Evolutionary conservation across 2,888 invertebrate genomes (phyloP).

Genomic region (Glaucopsyche alexis): DNA sequence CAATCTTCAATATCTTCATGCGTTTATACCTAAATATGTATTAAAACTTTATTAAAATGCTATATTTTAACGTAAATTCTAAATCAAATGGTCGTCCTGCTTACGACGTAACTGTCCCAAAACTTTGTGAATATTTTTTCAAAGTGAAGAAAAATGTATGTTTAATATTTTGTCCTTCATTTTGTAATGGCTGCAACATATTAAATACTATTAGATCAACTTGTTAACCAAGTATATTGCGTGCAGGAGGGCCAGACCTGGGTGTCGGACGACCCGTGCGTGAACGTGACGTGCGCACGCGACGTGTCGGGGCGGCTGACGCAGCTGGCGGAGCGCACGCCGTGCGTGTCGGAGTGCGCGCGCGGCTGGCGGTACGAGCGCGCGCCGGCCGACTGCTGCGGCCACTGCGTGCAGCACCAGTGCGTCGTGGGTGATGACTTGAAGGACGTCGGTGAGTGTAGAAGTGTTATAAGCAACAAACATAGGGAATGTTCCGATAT

Average conservation of each 20-base stretch:
- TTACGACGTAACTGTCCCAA: too few species aligned
- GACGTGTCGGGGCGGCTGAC: constrained; percentile 61
- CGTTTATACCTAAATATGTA: too few species aligned
- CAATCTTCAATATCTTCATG: too few species aligned
- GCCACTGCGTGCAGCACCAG: constrained; percentile 79
- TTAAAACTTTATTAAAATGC: too few species aligned
- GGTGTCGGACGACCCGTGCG: constrained; percentile 77
- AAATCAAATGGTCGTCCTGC: too few species aligned
- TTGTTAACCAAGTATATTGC: neutral
- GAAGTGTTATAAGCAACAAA: neutral
- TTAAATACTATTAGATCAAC: too few species aligned
- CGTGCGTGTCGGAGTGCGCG: constrained; percentile 68
- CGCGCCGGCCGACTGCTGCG: constrained; percentile 79
- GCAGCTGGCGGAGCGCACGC: constrained; percentile 59
- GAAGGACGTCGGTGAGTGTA: constrained; percentile 64
- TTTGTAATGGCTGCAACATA: too few species aligned
- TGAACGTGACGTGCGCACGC: constrained; percentile 70
- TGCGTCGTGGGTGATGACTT: constrained; percentile 77
- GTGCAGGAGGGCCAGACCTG: constrained; percentile 72
- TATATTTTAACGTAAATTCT: too few species aligned
- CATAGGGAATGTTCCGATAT: too few species aligned
- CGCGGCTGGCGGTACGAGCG: constrained; percentile 74
- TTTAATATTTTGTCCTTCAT: too few species aligned
- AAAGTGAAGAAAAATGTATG: too few species aligned
- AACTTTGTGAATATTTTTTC: too few species aligned